Percentiles rank a stretch among this genome's conserved stretches.
These are phyloP conservation scores for Peromyscus polionotus DNA, from an alignment of 2,113 vertebrate species.

Conservation along the genomic window DNA sequence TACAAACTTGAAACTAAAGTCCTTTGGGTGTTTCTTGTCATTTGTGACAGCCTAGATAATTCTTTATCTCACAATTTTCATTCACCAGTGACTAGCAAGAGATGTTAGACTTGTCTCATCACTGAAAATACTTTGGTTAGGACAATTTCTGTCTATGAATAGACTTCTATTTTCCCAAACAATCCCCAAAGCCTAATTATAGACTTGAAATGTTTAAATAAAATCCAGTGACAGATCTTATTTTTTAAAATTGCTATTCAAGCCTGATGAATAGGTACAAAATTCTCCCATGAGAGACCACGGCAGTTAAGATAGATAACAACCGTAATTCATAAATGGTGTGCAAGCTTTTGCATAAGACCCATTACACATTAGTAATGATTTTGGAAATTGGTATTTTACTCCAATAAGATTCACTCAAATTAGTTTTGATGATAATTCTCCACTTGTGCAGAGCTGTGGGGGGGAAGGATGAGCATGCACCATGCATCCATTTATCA, in stretches of 20 bases:
- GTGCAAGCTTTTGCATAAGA: slow-evolving; percentile 46
- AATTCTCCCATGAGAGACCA: slow-evolving; percentile 11
- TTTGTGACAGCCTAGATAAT: slow-evolving; percentile 2
- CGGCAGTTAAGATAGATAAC: slow-evolving; percentile 38
- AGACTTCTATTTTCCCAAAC: slow-evolving; percentile 58
- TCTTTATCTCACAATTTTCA: not conserved
- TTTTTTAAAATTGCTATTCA: slow-evolving; percentile 32
- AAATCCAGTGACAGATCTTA: slow-evolving; percentile 45
- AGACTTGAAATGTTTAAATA: slow-evolving; percentile 57
- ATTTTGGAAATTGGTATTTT: slow-evolving; percentile 61
- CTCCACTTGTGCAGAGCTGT: slow-evolving; percentile 2
- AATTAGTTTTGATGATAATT: slow-evolving; percentile 24
- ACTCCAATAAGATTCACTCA: slow-evolving; percentile 5
- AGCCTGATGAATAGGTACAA: slow-evolving; percentile 44
- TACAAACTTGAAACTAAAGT: slow-evolving; percentile 30
- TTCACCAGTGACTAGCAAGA: not conserved
- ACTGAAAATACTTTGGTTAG: slow-evolving; percentile 39
- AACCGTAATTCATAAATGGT: slow-evolving; percentile 32
- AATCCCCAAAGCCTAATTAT: slow-evolving; percentile 36
- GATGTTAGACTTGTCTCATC: not conserved
- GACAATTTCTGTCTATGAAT: not conserved
- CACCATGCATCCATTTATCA: not conserved
- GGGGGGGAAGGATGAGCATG: not conserved
- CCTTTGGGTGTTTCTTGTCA: slow-evolving; percentile 23
- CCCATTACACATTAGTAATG: slow-evolving; percentile 30